Evolutionary conservation across 2,113 vertebrate genomes (phyloP).

Genomic region (Plectropomus leopardus): DNA sequence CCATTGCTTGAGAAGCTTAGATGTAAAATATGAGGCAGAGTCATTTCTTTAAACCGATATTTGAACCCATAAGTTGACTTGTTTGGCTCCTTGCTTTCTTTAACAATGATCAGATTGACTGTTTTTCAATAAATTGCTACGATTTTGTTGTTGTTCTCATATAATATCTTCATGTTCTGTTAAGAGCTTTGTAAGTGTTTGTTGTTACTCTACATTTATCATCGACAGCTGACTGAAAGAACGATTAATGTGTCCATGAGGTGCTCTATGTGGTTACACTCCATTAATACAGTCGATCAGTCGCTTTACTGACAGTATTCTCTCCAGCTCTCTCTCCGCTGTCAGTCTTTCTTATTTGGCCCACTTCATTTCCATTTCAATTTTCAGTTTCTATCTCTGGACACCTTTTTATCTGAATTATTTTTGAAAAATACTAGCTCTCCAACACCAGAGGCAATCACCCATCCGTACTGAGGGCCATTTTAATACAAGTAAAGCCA

Average conservation of each 20-base stretch:
- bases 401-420: constrained; percentile 91
- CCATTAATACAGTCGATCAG: constrained; percentile 35
- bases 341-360: constrained; percentile 65
- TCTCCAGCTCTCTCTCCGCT: constrained; percentile 59
- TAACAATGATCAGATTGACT: background rate
- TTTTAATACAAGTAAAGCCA: constrained; percentile 76
- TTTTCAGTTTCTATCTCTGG: constrained; percentile 89
- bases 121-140: constrained; percentile 6
- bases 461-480: constrained; percentile 68
- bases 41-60: constrained; percentile 18
- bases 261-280: constrained; percentile 34
- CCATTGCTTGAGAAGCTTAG: background rate
- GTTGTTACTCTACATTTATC: constrained; percentile 29
- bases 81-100: background rate
- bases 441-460: constrained; percentile 85
- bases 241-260: constrained; percentile 33
- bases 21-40: background rate
- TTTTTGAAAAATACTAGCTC: constrained; percentile 82
- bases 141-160: background rate
- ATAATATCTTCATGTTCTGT: background rate
- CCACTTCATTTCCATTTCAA: constrained; percentile 92
- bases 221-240: constrained; percentile 35
- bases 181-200: background rate
- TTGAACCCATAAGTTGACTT: constrained; percentile 5
- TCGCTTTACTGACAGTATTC: constrained; percentile 36